These are phyloP conservation scores for Leptura quadrifasciata DNA, from an alignment of 2,888 invertebrate species.

Conservation along the genomic window DNA sequence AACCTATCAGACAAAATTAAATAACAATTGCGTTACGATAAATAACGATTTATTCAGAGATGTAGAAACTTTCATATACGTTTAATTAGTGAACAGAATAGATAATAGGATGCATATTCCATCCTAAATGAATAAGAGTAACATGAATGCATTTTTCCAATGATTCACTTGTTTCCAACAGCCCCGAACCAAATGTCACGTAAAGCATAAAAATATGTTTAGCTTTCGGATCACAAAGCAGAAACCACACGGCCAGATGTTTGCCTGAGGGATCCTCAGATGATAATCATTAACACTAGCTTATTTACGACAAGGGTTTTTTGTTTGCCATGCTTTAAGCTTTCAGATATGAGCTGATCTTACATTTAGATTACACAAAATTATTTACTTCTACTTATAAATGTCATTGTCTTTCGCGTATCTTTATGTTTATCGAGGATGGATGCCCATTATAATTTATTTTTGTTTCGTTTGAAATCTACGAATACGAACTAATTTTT, in stretches of 20 bases:
- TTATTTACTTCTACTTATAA: slow-evolving; percentile 22
- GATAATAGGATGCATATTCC: no score
- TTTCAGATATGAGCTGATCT: slow-evolving; percentile 31
- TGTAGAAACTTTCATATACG: no score
- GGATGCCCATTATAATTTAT: background rate
- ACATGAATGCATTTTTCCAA: background rate
- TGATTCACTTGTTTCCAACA: background rate
- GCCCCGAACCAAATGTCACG: background rate
- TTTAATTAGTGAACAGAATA: no score
- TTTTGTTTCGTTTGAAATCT: background rate
- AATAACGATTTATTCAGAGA: no score
- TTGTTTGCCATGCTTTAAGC: slow-evolving; percentile 36
- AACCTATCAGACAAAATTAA: no score
- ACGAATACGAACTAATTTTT: background rate
- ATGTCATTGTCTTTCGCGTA: slow-evolving; percentile 18
- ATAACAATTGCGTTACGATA: no score
- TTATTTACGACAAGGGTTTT: slow-evolving; percentile 40
- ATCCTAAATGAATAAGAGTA: background rate
- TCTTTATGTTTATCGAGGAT: background rate
- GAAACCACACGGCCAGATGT: slow-evolving; percentile 41
- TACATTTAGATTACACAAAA: slow-evolving; percentile 15
- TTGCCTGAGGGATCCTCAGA: slow-evolving; percentile 39
- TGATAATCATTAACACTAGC: slow-evolving; percentile 46
- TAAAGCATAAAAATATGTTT: slow-evolving; percentile 3
- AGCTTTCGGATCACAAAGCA: slow-evolving; percentile 6